Evolutionary conservation across 2,888 invertebrate species (phyloP).

Genomic region (Syrista parreyssii): DNA sequence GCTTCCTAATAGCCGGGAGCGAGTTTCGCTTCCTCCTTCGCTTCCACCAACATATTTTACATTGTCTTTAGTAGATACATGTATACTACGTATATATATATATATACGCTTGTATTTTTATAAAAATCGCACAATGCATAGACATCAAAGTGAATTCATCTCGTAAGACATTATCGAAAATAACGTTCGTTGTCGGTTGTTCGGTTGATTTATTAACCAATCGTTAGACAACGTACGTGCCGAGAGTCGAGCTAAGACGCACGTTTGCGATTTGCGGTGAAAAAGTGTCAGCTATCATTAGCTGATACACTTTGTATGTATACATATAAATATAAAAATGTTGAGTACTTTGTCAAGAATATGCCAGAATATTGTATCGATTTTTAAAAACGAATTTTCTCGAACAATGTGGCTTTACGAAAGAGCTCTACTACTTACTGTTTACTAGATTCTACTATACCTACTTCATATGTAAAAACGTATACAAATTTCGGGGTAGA

Average conservation of each 20-base stretch:
- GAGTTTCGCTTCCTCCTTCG: background rate
- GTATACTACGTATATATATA: background rate
- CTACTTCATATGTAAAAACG: background rate
- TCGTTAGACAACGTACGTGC: constrained; percentile 1
- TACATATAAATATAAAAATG: too few species aligned
- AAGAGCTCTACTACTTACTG: too few species aligned
- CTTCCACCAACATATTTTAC: background rate
- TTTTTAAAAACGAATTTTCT: background rate
- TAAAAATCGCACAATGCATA: background rate
- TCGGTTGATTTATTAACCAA: constrained; percentile 28
- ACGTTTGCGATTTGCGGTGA: too few species aligned
- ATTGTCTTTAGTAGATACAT: background rate
- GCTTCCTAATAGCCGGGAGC: background rate
- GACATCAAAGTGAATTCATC: background rate
- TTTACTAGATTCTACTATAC: too few species aligned
- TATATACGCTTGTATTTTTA: background rate
- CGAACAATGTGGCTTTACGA: background rate
- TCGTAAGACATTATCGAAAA: too few species aligned
- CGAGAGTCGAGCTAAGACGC: too few species aligned
- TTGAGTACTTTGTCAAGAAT: background rate
- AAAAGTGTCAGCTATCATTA: too few species aligned
- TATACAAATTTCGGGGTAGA: background rate
- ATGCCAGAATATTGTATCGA: too few species aligned
- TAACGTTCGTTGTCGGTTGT: constrained; percentile 20
- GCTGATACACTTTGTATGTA: too few species aligned